phyloP scores from a whole-genome alignment of 2,113 vertebrate genomes.

The Propithecus coquereli region DNA sequence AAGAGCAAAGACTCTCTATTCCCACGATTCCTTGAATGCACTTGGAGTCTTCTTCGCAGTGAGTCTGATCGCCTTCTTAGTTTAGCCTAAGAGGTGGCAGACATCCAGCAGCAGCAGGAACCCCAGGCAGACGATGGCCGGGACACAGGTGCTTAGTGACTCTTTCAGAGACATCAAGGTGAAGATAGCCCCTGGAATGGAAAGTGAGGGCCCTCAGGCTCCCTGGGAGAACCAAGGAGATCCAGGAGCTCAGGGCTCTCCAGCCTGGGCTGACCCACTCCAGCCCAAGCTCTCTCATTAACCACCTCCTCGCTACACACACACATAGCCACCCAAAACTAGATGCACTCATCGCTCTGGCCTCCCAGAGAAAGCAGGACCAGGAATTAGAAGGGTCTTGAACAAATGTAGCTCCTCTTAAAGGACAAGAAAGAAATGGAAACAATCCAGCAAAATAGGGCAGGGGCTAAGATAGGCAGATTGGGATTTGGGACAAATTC shows the following conservation, averaged over 20 bases:
- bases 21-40: neutral
- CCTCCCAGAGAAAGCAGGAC: neutral
- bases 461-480: neutral
- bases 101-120: conserved; percentile 82
- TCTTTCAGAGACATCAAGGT: conserved; percentile 81
- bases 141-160: conserved; percentile 79
- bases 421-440: neutral
- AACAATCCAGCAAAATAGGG: neutral
- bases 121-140: conserved; percentile 78
- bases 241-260: neutral
- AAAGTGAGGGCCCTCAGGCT: conserved; percentile 31
- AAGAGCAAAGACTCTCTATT: neutral
- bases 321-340: neutral
- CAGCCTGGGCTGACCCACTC: neutral
- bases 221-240: neutral
- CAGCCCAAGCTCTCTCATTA: neutral
- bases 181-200: conserved; percentile 83
- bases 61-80: conserved; percentile 62
- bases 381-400: neutral
- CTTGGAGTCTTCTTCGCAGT: neutral
- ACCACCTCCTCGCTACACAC: neutral
- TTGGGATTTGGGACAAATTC: neutral
- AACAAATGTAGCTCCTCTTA: neutral
- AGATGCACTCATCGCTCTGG: neutral
- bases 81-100: conserved; percentile 26